A percentile compares a stretch with the other conserved stretches of the same genome.
phyloP scores from a whole-genome alignment of 1,140 invertebrate species.

The Episyrphus balteatus region DNA sequence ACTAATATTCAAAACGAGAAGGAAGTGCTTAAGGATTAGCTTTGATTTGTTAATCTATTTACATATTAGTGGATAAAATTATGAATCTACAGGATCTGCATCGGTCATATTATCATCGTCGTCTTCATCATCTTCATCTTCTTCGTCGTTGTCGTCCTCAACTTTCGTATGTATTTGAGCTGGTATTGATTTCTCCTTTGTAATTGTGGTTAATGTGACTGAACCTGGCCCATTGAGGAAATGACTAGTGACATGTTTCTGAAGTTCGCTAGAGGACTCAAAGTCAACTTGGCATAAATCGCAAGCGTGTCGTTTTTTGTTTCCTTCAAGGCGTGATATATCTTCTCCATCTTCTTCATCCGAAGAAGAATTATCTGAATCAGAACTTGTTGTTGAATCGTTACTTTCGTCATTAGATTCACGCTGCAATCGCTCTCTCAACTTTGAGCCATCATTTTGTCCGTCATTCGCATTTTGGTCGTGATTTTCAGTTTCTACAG shows the following conservation, averaged over 20 bases:
- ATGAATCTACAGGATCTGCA: too few species aligned
- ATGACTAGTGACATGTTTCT: constrained; percentile 34
- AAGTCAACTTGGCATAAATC: constrained; percentile 36
- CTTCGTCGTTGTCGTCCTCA: too few species aligned
- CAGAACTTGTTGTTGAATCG: constrained; percentile 1
- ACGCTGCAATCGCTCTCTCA: not conserved
- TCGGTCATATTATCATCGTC: too few species aligned
- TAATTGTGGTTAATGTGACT: constrained; percentile 9
- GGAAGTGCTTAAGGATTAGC: too few species aligned
- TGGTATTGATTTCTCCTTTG: too few species aligned
- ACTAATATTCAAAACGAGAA: too few species aligned
- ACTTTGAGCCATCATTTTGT: not conserved
- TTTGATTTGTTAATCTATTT: too few species aligned
- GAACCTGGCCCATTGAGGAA: constrained; percentile 28
- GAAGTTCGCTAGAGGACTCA: constrained; percentile 30
- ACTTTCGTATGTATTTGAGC: too few species aligned
- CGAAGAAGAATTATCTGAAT: constrained; percentile 10
- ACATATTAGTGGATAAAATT: too few species aligned
- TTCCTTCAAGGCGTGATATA: constrained; percentile 16
- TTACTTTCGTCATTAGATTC: not conserved
- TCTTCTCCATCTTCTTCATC: constrained; percentile 12
- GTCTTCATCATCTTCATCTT: too few species aligned
- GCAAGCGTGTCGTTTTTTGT: constrained; percentile 14
- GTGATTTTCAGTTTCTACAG: constrained; percentile 2
- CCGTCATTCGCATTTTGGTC: constrained; percentile 2